Base-by-base conservation (phyloP, 2,888 invertebrate species). In the Nemoura dubitans region DNA sequence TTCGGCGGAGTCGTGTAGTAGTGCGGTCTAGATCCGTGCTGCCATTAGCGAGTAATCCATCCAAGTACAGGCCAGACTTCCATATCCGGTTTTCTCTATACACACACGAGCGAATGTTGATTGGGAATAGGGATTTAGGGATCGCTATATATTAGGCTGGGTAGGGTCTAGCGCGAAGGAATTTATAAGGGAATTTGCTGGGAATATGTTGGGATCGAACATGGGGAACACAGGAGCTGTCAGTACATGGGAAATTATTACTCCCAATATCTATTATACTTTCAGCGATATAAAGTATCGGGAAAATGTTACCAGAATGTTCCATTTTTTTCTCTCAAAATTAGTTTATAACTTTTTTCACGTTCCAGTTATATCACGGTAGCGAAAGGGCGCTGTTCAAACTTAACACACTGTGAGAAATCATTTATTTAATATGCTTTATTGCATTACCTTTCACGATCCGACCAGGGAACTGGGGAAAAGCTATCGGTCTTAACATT, bases 241-340 rank as follows among this genome's bases (percentile, higher is more conserved):
- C 59, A 59, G 59, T 59, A 21, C 59, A 59, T 21, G 59, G 3
- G 59, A 59, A 59, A 21, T 59, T 59, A 21, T 59, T 59, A 21
- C 59, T 59, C 59, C 59, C 59, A 59, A 59, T 59, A 59, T 59
- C 59, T 59, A 59, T 59, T 59, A 59, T 59, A 21, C 59, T 59
- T 59, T 59, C 59, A 21, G 16, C 59, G 59, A n/a, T 36, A 36
- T 36, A 36, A 59, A 59, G 59, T 59, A 59, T 59, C 59, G 59
- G 59, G 21, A 59, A 59, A 59, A 59, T 59, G 59, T 21, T 59
- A 59, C 59, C 16, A 1, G 59, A 59, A 59, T 59, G 59, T 59
- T 59, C 3, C 59, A 59, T 7, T 59, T 59, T n/a, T 59, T 59
- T 59, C 59, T 59, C 59, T 10, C 16, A 59, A 59, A 59, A 59